Evolutionary conservation across 2,888 invertebrate genomes (phyloP), one percentile per base, ranked within the genome.

Genomic region (Girardia tigrina): DNA sequence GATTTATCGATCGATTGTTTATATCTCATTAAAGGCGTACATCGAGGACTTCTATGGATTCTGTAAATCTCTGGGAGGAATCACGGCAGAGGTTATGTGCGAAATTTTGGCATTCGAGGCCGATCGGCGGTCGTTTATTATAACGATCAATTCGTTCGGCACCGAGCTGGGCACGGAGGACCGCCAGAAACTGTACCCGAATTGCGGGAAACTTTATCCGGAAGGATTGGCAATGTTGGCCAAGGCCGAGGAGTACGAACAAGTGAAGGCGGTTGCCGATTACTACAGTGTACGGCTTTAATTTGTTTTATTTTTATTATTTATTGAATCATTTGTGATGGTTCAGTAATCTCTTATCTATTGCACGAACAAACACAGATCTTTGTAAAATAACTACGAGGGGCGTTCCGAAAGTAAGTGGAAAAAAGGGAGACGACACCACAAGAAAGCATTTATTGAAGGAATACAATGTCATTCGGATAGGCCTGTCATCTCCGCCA

Each of bases 31-130:
- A 69, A 79, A 86, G 85, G 84, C 87, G 8, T 87, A 87, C 80
- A 81, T 87, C 74, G 87, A 87, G 80, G 94, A 97, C 77, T 99
- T 99, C 86, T 94, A 90, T 86, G 90, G 90, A 78, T 97, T 97
- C 85, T 98, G 98, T 86, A 82, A 85, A 78, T 90, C 91, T 82
- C 89, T 95, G 83, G 98, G 98, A 73, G 97, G 95, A 73, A 91
- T 92, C 77, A 99, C 98, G 78, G 94, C 94, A 79, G 92, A 97
- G 84, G 92, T 94, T 70, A 97, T 99, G 98, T 95, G 95, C 85
- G 95, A 97, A 87, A 94, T 98, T 83, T 87, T 99, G 79, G 94
- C 94, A 91, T 99, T 98, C 87, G 98, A 98, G 86, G 98, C 98
- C 78, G 98, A 99, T 86, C 90, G 98, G 78, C 89, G 98, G 83